These are phyloP conservation scores for Halocaridina rubra DNA, from an alignment of 2,888 invertebrate species.

Conservation along the genomic window DNA sequence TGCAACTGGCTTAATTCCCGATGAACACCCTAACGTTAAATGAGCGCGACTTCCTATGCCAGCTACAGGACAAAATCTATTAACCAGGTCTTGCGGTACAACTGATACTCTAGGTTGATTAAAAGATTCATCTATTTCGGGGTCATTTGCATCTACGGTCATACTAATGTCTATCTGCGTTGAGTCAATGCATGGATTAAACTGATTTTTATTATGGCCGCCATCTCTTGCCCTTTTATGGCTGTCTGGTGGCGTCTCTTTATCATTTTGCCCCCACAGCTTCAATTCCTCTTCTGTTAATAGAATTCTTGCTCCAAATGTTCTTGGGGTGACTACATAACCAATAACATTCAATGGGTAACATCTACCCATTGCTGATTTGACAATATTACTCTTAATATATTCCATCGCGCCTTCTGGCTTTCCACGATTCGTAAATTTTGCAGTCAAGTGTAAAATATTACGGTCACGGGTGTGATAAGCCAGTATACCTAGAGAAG, in stretches of 20 bases:
- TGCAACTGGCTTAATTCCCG: conserved; percentile 65
- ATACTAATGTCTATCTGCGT: background rate
- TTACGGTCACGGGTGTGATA: conserved; percentile 3
- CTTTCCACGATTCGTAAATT: conserved; percentile 66
- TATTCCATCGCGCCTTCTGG: conserved; percentile 57
- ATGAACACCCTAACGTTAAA: conserved; percentile 66
- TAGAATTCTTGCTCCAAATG: conserved; percentile 67
- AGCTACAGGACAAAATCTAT: conserved; percentile 58
- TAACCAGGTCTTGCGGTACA: background rate
- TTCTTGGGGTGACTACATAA: conserved; percentile 66
- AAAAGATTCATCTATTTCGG: background rate
- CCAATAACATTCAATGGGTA: conserved; percentile 66
- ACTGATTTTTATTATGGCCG: background rate
- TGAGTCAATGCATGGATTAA: background rate
- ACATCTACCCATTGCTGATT: conserved; percentile 64
- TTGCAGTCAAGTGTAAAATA: conserved; percentile 67
- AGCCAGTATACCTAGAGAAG: background rate
- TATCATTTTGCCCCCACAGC: conserved; percentile 66
- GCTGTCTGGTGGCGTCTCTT: conserved; percentile 22
- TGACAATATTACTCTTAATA: conserved; percentile 18
- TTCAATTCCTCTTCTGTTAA: conserved; percentile 65
- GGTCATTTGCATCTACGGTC: background rate
- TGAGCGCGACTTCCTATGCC: conserved; percentile 65
- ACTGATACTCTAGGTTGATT: background rate
- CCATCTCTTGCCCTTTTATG: background rate